Conservation (phyloP, 2,113 vertebrate species). For the Bubo scandiacus region DNA sequence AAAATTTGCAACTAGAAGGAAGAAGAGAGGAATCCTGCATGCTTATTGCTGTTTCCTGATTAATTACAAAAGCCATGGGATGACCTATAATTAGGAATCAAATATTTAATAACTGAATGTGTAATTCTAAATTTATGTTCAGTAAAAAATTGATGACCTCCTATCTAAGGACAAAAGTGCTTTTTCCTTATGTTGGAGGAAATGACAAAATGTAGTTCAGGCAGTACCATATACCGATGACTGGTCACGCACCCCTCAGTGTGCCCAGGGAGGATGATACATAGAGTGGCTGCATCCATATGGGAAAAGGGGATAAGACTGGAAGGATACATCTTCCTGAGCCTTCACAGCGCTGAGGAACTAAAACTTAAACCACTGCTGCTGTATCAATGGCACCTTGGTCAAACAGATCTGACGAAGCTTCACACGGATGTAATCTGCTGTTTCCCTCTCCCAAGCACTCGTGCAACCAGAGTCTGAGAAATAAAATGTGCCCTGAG, state of each 20-base stretch:
- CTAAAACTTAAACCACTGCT: background rate
- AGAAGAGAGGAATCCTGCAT: background rate
- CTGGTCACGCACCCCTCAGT: background rate
- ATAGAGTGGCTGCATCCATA: background rate
- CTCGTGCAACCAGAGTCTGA: background rate
- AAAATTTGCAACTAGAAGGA: background rate
- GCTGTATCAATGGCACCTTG: background rate
- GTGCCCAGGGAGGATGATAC: background rate
- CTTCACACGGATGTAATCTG: background rate
- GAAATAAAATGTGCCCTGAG: background rate
- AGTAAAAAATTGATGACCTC: background rate
- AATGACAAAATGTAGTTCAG: background rate
- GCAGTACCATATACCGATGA: background rate
- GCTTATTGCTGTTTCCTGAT: background rate
- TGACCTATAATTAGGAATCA: background rate
- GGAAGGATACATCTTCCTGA: background rate
- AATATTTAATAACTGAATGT: background rate
- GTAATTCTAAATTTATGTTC: background rate
- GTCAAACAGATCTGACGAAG: background rate
- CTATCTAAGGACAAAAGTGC: background rate
- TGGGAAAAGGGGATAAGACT: background rate
- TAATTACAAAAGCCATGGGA: background rate
- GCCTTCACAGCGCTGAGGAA: background rate
- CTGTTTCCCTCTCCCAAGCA: background rate
- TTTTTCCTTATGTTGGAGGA: background rate